A percentile compares a stretch with the other conserved stretches of the same genome.
Evolutionary conservation across 2,113 vertebrate species (phyloP).

Genomic region (Dryoscopus gambensis): DNA sequence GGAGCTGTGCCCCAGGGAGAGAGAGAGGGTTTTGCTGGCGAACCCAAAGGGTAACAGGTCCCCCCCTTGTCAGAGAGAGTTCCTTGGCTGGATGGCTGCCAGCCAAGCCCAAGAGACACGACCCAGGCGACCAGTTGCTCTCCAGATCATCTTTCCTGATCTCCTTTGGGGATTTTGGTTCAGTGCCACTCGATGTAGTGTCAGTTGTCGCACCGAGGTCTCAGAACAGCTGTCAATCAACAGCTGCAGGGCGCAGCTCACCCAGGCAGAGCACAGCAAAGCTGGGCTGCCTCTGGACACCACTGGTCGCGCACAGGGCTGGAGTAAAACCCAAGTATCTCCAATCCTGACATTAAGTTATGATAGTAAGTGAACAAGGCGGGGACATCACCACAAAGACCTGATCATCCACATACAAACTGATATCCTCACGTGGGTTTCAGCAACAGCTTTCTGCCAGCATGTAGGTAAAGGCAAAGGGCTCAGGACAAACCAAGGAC

Average conservation of each 20-base stretch:
- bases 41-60: not conserved
- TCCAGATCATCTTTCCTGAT: not conserved
- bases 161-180: not conserved
- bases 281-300: not conserved
- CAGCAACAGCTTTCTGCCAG: not conserved
- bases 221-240: constrained; percentile 4
- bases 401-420: not conserved
- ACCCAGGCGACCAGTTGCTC: not conserved
- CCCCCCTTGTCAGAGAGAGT: accelerated
- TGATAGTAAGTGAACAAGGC: not conserved
- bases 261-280: not conserved
- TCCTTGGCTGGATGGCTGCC: not conserved
- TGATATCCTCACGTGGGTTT: not conserved
- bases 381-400: not conserved
- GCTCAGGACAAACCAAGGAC: not conserved
- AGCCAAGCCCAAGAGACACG: not conserved
- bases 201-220: not conserved
- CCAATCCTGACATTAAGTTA: not conserved
- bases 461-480: not conserved
- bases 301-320: accelerated
- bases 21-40: not conserved
- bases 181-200: not conserved
- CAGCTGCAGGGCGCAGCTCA: not conserved
- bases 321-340: not conserved
- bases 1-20: not conserved